These are phyloP conservation scores for Triplophysa siluroides DNA, from an alignment of 2,113 vertebrate species.

Conservation along the genomic window DNA sequence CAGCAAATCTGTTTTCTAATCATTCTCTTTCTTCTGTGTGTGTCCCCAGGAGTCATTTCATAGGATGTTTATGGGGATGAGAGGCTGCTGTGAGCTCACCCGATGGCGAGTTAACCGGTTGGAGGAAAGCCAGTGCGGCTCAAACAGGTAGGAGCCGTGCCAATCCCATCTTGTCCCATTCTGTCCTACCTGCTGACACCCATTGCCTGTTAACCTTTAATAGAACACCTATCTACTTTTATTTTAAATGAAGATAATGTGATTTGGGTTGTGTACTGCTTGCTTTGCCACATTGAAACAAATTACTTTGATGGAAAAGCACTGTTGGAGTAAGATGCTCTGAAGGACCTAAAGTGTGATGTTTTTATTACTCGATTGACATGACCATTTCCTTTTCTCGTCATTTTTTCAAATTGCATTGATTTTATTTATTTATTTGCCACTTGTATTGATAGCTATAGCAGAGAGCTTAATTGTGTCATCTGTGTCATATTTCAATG, in stretches of 20 bases:
- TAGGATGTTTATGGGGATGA: constrained; percentile 32
- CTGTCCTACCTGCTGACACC: constrained; percentile 59
- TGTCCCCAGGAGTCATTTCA: constrained; percentile 9
- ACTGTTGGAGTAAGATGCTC: constrained; percentile 40
- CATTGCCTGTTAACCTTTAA: constrained; percentile 58
- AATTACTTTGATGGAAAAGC: constrained; percentile 56
- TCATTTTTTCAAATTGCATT: neutral
- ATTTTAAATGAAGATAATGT: constrained; percentile 55
- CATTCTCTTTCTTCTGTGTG: constrained; percentile 18
- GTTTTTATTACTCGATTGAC: too few species aligned
- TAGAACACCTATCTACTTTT: constrained; percentile 53
- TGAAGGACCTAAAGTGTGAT: constrained; percentile 18
- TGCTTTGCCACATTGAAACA: constrained; percentile 52
- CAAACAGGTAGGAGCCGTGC: constrained; percentile 62
- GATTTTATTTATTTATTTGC: neutral
- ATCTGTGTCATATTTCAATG: neutral
- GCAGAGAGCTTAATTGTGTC: neutral
- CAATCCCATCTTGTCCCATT: constrained; percentile 54
- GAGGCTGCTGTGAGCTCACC: constrained; percentile 16
- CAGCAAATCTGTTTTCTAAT: neutral
- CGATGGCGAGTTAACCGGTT: constrained; percentile 52
- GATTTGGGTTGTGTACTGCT: constrained; percentile 50
- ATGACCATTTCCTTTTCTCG: neutral
- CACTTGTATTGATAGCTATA: neutral
- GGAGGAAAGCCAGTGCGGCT: constrained; percentile 55